phyloP scores from a whole-genome alignment of 2,797 vertebrate species.

The Urocyon cinereoargenteus region DNA sequence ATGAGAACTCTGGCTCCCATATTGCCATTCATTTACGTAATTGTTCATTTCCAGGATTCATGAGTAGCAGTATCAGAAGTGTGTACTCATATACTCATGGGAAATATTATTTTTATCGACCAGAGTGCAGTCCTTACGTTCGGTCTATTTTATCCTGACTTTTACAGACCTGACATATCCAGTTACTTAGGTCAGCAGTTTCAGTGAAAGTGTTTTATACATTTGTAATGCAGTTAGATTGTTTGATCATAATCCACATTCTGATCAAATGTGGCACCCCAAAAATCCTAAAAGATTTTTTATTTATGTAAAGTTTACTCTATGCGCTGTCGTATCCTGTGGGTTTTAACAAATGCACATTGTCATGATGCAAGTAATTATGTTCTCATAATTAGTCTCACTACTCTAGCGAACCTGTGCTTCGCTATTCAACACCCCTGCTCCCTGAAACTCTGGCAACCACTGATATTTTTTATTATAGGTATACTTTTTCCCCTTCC shows the following conservation, averaged over 20 bases:
- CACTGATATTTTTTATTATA: not conserved
- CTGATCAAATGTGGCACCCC: not conserved
- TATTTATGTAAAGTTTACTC: not conserved
- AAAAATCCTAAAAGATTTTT: not conserved
- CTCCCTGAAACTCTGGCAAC: not conserved
- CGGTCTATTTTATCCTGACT: not conserved
- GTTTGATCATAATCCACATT: not conserved
- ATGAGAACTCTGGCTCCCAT: not conserved
- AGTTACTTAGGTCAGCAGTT: not conserved
- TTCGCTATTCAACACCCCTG: not conserved
- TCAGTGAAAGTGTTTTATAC: not conserved
- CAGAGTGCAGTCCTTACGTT: not conserved
- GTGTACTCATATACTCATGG: not conserved
- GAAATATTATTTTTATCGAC: not conserved
- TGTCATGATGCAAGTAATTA: not conserved
- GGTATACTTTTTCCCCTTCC: not conserved
- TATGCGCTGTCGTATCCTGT: not conserved
- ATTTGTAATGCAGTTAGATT: not conserved
- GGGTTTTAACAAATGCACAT: not conserved
- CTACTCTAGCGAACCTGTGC: not conserved
- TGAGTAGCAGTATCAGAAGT: not conserved
- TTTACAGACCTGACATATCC: not conserved
- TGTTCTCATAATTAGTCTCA: not conserved
- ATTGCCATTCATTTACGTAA: not conserved
- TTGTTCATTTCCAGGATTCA: not conserved